Base-by-base conservation (phyloP, 2,888 invertebrate species). In the Microplitis manilae region DNA sequence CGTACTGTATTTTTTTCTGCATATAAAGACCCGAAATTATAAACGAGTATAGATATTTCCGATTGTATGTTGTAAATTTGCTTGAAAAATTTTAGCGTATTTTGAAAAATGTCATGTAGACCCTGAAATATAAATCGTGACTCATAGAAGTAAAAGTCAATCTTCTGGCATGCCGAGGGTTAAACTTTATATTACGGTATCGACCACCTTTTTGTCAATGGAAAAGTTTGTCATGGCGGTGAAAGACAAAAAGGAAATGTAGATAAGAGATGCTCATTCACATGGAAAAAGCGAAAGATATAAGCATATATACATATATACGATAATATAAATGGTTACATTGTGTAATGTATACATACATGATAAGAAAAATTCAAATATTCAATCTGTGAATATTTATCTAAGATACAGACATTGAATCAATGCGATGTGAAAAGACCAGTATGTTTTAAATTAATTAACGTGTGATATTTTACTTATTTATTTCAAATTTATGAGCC, bases 391-490 rank as follows among this genome's bases (percentile, higher is more conserved):
- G 20, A 38, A 67, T 67, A 38, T 67, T n/a, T 67, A 13, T 67
- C 38, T 38, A 38, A 50, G 50, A 50, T 50, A 13, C 41, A 40
- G 9, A 67, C 39, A 67, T 9, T 67, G 20, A 30, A 30, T 30
- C 30, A 30, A 30, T 13, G 50, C 50, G 17, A 64, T 70, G 64
- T 38, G 67, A 76, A 78, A 76, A 62, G 7, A 62, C 8, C 15
- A 62, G 5, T 17, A 62, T 6, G 7, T 62, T 17, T 40, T 50
- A 20, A 15, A 41, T 38, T 50, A 50, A 50, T 50, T 50, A 50
- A 50, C 50, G 50, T 5, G 50, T 50, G 30, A 30, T 30, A 30
- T 30, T 30, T 40, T 20, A 40, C 8, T 9, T 60, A 60, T 60
- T 60, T n/a, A 70, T 70, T 6, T 59, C 60, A 6, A 30, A 60